phyloP scores from a whole-genome alignment of 2,113 vertebrate species.

The Prionailurus viverrinus region DNA sequence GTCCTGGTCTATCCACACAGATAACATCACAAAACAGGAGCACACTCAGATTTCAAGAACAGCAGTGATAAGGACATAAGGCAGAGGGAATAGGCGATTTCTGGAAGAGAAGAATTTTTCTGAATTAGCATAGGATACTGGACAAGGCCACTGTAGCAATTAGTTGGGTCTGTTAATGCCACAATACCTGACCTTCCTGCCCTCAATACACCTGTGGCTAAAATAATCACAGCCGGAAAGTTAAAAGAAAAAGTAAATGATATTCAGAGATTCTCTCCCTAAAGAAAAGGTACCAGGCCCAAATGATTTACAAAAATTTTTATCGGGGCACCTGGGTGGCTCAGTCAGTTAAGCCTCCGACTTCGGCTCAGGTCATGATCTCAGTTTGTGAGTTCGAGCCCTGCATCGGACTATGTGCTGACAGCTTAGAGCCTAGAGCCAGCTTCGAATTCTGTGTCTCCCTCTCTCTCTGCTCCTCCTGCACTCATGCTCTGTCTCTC shows the following conservation, averaged over 20 bases:
- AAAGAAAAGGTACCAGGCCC: not conserved
- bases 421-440: no score
- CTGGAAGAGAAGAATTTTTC: not conserved
- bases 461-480: no score
- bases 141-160: not conserved
- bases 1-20: not conserved
- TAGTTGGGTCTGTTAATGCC: not conserved
- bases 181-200: not conserved
- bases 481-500: no score
- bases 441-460: no score
- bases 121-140: not conserved
- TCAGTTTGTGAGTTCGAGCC: no score
- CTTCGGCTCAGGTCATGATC: no score
- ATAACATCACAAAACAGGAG: not conserved
- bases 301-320: not conserved
- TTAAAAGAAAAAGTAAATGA: not conserved
- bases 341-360: no score
- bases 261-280: not conserved
- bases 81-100: not conserved
- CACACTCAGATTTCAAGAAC: not conserved
- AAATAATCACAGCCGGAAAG: not conserved
- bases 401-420: no score
- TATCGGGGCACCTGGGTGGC: no score
- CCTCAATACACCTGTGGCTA: constrained; percentile 2
- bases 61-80: not conserved